Percentiles rank a stretch among this genome's conserved stretches.
phyloP scores from a whole-genome alignment of 2,888 invertebrate species.

The Brachypalpus laphriformis region DNA sequence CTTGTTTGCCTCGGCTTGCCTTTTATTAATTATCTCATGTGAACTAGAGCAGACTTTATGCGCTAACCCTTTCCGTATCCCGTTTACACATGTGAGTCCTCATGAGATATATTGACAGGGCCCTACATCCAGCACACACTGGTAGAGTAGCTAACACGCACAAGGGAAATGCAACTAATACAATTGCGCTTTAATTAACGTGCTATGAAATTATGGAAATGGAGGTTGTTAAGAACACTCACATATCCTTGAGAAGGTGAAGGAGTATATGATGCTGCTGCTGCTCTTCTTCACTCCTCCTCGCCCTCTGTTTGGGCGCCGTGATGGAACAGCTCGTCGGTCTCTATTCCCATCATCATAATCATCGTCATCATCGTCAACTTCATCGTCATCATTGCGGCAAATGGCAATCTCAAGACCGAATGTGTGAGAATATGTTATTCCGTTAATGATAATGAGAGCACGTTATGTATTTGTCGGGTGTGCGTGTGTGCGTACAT shows the following conservation, averaged over 20 bases:
- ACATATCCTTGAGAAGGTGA: conserved; percentile 69
- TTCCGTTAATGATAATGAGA: conserved; percentile 54
- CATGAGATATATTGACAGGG: conserved; percentile 48
- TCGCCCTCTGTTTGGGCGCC: background rate
- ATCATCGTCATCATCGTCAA: conserved; percentile 11
- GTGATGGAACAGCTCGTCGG: background rate
- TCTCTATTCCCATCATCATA: conserved; percentile 12
- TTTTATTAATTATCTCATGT: conserved; percentile 74
- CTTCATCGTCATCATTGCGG: conserved; percentile 26
- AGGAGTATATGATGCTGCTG: conserved; percentile 34
- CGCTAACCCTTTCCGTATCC: conserved; percentile 66
- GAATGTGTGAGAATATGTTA: conserved; percentile 35
- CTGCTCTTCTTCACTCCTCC: background rate
- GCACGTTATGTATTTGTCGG: conserved; percentile 10
- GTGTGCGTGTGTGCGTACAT: background rate
- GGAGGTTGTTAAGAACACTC: conserved; percentile 69
- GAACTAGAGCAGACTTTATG: conserved; percentile 74
- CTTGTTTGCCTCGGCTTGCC: conserved; percentile 69
- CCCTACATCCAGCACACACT: conserved; percentile 2
- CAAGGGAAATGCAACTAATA: conserved; percentile 67
- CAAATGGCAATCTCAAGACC: conserved; percentile 53
- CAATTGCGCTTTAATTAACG: conserved; percentile 73
- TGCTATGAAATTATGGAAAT: conserved; percentile 70
- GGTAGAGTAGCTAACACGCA: conserved; percentile 28
- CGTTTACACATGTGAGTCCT: conserved; percentile 54